Evolutionary conservation across 2,113 vertebrate genomes (phyloP).

Genomic region (Neoarius graeffei): DNA sequence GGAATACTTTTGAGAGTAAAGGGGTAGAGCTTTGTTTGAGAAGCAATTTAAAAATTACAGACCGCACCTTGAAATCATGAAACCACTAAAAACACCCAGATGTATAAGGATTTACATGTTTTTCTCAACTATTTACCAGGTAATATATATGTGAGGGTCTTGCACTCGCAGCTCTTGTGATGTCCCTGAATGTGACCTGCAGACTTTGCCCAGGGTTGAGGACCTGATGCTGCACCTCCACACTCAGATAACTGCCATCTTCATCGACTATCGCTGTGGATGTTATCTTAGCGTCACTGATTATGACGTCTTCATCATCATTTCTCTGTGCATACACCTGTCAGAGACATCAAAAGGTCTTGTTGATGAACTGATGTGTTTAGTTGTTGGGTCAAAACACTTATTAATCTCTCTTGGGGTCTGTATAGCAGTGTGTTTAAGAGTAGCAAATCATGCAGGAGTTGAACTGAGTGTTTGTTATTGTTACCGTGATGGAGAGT

Average conservation of each 20-base stretch:
- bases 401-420: background rate
- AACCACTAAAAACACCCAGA: too few species aligned
- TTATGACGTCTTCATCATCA: constrained; percentile 31
- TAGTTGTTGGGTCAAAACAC: background rate
- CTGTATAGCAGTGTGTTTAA: background rate
- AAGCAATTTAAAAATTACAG: background rate
- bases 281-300: constrained; percentile 50
- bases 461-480: background rate
- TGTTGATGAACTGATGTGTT: background rate
- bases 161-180: constrained; percentile 50
- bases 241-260: constrained; percentile 61
- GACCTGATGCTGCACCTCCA: constrained; percentile 58
- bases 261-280: constrained; percentile 53
- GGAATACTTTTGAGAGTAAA: background rate
- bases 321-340: constrained; percentile 65
- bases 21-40: background rate
- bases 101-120: background rate
- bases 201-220: constrained; percentile 63
- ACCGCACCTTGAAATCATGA: background rate
- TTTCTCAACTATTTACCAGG: constrained; percentile 56
- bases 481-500: constrained; percentile 49
- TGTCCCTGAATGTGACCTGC: constrained; percentile 57
- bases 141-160: constrained; percentile 68
- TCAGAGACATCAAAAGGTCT: background rate
- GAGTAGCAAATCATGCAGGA: background rate